Conservation (phyloP, 2,797 vertebrate species). For the Pseudochirops cupreus region DNA sequence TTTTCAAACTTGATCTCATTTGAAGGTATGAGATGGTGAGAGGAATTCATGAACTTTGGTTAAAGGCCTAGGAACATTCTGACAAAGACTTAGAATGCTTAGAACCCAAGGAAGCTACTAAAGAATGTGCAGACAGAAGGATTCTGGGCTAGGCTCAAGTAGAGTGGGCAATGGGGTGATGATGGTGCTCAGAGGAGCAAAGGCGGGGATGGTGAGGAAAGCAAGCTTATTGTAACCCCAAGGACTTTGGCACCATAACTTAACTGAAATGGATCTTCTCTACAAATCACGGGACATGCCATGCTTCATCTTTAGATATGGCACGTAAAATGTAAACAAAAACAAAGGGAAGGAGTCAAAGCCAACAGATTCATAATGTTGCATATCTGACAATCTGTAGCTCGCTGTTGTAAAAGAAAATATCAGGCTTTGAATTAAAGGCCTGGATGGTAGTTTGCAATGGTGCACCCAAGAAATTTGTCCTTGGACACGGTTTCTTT, state of each 20-base stretch:
- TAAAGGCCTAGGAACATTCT: constrained; percentile 4
- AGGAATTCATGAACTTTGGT: constrained; percentile 15
- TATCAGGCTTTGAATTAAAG: neutral
- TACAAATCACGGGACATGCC: neutral
- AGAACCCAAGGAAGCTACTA: neutral
- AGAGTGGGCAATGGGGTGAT: neutral
- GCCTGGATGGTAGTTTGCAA: neutral
- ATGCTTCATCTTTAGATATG: neutral
- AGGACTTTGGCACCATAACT: neutral
- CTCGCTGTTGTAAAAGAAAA: neutral
- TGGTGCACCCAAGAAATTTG: neutral
- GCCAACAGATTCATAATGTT: neutral
- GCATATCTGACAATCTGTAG: neutral
- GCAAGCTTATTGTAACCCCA: neutral
- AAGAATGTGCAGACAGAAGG: neutral
- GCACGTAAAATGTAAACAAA: neutral
- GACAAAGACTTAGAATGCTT: neutral
- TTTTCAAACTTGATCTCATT: neutral
- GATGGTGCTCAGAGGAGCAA: neutral
- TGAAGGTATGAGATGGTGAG: neutral
- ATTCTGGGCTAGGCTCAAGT: too few species aligned
- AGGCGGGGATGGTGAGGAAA: neutral
- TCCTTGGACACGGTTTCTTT: neutral
- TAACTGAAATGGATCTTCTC: neutral
- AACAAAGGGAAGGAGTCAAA: neutral